Conservation (phyloP, 2,888 invertebrate species). For the Drosophila maculinotata region DNA sequence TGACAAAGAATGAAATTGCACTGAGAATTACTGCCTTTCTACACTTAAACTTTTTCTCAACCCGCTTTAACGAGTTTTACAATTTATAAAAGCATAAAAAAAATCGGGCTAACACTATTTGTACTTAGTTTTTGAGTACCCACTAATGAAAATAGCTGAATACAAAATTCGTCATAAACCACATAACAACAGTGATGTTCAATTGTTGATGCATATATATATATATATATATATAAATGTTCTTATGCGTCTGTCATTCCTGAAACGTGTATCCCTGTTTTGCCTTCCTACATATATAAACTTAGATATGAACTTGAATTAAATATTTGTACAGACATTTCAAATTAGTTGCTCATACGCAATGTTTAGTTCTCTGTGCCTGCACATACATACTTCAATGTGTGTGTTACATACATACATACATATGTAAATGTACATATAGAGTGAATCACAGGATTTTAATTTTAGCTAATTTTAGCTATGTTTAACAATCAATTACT, state of each 20-base stretch:
- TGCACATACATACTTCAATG: constrained; percentile 44
- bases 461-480: constrained; percentile 78
- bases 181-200: background rate
- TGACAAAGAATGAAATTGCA: too few species aligned
- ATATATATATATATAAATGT: too few species aligned
- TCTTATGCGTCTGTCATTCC: too few species aligned
- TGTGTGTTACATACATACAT: constrained; percentile 31
- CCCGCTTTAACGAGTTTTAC: too few species aligned
- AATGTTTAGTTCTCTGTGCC: constrained; percentile 4
- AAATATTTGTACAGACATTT: constrained; percentile 10
- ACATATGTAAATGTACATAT: constrained; percentile 55
- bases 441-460: constrained; percentile 80
- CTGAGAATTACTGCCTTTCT: too few species aligned
- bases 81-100: background rate
- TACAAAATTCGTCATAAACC: background rate
- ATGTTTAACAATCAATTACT: constrained; percentile 77
- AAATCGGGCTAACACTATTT: constrained; percentile 13
- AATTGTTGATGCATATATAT: background rate
- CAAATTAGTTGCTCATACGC: constrained; percentile 1
- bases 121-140: constrained; percentile 9
- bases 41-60: too few species aligned
- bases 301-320: constrained; percentile 14
- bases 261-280: too few species aligned
- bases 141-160: background rate
- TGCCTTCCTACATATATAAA: background rate